phyloP scores from a whole-genome alignment of 2,113 vertebrate species.

The Prolemur simus region DNA sequence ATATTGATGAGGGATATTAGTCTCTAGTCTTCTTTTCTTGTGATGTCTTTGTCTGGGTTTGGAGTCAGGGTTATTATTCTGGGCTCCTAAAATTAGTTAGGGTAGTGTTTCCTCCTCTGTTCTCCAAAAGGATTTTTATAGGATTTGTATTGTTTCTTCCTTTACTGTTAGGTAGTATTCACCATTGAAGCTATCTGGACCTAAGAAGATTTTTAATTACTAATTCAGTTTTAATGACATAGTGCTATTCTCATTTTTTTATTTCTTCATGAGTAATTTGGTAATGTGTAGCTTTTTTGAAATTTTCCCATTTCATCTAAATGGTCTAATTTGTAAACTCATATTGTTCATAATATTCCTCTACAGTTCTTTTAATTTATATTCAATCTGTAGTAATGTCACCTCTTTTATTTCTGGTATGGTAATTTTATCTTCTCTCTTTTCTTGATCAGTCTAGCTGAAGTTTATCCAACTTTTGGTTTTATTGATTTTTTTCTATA shows the following conservation, averaged over 20 bases:
- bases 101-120: not conserved
- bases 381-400: not conserved
- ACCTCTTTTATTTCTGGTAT: not conserved
- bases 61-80: not conserved
- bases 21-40: not conserved
- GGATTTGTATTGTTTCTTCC: not conserved
- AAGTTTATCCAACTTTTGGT: not conserved
- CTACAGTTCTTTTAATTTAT: not conserved
- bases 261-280: conserved; percentile 25
- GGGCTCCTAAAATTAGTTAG: not conserved
- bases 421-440: not conserved
- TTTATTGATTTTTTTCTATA: not conserved
- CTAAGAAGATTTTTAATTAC: not conserved
- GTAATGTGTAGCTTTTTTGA: not conserved
- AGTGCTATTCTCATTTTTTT: not conserved
- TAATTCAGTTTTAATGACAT: not conserved
- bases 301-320: not conserved
- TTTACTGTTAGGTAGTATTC: not conserved
- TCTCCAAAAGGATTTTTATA: not conserved
- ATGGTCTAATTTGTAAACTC: not conserved
- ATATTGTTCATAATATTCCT: not conserved
- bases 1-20: not conserved
- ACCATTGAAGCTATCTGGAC: not conserved
- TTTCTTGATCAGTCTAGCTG: not conserved
- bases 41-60: not conserved